These are phyloP conservation scores for Trochalopteron elliotii DNA, from an alignment of 2,113 vertebrate species.

Conservation along the genomic window DNA sequence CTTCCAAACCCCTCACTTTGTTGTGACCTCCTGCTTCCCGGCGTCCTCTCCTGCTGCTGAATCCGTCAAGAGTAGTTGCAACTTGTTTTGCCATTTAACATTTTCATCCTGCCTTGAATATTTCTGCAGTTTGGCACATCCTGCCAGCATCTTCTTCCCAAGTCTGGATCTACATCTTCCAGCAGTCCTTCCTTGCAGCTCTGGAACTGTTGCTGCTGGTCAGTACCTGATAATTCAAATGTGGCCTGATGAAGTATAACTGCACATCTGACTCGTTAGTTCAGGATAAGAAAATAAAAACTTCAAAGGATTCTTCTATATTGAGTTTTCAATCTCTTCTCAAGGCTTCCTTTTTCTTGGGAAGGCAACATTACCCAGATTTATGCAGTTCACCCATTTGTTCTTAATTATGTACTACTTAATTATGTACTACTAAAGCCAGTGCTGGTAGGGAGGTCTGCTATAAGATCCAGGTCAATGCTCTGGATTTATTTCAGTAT, in stretches of 20 bases:
- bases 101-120: background rate
- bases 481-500: background rate
- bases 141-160: background rate
- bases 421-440: background rate
- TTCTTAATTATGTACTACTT: background rate
- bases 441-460: background rate
- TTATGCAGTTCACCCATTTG: background rate
- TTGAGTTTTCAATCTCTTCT: background rate
- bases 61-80: background rate
- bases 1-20: background rate
- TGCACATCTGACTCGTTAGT: background rate
- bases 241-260: background rate
- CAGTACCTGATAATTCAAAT: background rate
- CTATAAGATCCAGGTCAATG: background rate
- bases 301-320: background rate
- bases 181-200: background rate
- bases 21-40: background rate
- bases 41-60: background rate
- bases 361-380: background rate
- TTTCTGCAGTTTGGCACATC: background rate
- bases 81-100: background rate
- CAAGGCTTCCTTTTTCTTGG: background rate
- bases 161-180: background rate
- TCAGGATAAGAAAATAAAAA: background rate
- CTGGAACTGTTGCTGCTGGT: background rate